These are phyloP conservation scores for Steinernema khuongi DNA, from an alignment of 1,140 invertebrate species.

Conservation along the genomic window DNA sequence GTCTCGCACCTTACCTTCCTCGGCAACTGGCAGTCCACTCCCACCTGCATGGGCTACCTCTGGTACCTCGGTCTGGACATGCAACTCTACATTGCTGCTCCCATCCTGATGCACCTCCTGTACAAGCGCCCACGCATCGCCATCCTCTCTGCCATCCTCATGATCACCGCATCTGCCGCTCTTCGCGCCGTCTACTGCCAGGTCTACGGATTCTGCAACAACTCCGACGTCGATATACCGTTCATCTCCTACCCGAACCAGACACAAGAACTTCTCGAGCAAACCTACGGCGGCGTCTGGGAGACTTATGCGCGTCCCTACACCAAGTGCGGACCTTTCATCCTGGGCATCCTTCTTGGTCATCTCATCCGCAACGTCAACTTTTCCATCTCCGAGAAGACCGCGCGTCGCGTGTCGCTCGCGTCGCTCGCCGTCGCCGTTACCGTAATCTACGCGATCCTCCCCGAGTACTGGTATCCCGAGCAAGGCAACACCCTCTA, in stretches of 20 bases:
- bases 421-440: constrained; percentile 27
- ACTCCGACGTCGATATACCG: constrained; percentile 56
- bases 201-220: constrained; percentile 54
- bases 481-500: constrained; percentile 52
- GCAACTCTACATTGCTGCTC: constrained; percentile 53
- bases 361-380: constrained; percentile 22
- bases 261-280: constrained; percentile 16
- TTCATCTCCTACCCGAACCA: constrained; percentile 52
- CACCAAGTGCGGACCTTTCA: constrained; percentile 55
- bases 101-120: constrained; percentile 48
- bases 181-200: constrained; percentile 48
- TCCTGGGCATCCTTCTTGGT: constrained; percentile 52
- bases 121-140: constrained; percentile 29
- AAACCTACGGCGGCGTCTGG: constrained; percentile 50
- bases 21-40: constrained; percentile 47
- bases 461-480: constrained; percentile 57
- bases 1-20: constrained; percentile 47
- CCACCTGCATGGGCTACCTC: constrained; percentile 56
- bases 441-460: constrained; percentile 49
- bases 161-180: constrained; percentile 37
- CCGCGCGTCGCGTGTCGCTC: constrained; percentile 23
- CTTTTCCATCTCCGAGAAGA: background rate
- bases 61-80: constrained; percentile 57
- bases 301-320: constrained; percentile 54
- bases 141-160: constrained; percentile 24